phyloP scores from a whole-genome alignment of 2,888 invertebrate genomes.

The Micoletzkya japonica region DNA sequence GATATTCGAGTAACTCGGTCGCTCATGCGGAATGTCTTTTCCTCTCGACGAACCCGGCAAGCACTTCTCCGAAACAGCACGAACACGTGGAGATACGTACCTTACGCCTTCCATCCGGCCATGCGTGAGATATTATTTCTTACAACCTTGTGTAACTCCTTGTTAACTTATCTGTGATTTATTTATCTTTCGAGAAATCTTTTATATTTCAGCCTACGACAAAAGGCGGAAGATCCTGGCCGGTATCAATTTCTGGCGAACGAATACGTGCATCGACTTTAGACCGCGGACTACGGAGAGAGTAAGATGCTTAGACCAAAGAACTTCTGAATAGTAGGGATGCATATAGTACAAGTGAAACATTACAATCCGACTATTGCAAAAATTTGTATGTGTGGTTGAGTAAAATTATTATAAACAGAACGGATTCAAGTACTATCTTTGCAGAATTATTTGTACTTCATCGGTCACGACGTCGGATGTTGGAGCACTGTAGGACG shows the following conservation, averaged over 20 bases:
- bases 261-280: conserved; percentile 19
- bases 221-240: neutral
- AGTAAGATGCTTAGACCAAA: neutral
- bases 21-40: neutral
- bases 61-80: neutral
- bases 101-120: conserved; percentile 1
- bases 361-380: neutral
- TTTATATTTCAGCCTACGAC: too few relatives aligned
- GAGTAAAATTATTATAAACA: neutral
- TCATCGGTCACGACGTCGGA: conserved; percentile 21
- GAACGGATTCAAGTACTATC: neutral
- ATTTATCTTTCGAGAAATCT: too few relatives aligned
- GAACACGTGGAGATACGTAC: conserved; percentile 4
- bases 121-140: too few relatives aligned
- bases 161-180: too few relatives aligned
- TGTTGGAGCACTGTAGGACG: conserved; percentile 27
- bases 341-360: neutral
- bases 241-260: conserved; percentile 17
- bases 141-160: too few relatives aligned
- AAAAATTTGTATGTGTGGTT: neutral
- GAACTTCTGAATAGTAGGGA: neutral
- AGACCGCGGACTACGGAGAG: neutral
- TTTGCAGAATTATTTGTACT: conserved; percentile 4
- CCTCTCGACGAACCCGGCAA: neutral
- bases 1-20: conserved; percentile 10